Evolutionary conservation across 2,113 vertebrate genomes (phyloP), one percentile per base, ranked within the genome.

Genomic region (Erythrolamprus reginae): DNA sequence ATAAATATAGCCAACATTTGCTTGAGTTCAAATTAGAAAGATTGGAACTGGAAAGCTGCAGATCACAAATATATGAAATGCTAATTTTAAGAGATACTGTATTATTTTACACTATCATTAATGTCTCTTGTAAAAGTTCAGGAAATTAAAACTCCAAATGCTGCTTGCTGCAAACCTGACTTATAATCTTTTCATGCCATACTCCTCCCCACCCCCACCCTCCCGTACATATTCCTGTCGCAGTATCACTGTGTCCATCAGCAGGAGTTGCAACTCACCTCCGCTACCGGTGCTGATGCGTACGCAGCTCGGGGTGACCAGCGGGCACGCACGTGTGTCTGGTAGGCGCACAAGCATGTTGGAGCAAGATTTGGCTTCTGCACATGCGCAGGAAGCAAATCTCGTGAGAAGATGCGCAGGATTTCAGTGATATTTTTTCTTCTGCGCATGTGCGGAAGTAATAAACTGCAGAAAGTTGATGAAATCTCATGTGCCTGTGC

Each of bases 1-100:
- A 89, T 82, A 94, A 95, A 93, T 91, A 91, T 92, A 94, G 94
- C 92, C 94, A 94, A 94, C 92, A 91, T 92, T 92, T 91, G 92
- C 89, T 94, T 94, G 95, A 94, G 88, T 91, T 90, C 90, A 93
- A 92, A 92, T 77, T 95, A 93, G 92, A 86, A 93, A 94, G 93
- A 94, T 92, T 86, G 90, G 94, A 92, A 92, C 93, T 93, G n/a
- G 93, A 93, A 92, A 89, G 89, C 51, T 89, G 86, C 88, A 90
- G 92, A 91, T 92, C 82, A 92, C 13, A 95, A 95, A 94, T 91
- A 89, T 92, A 94, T 92, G 89, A 94, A 92, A 92, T 4, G 89
- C 65, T 91, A 26, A 82, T 91, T 93, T 93, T 52, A 55, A 3
- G 0, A 90, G 92, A 88, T 83, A 84, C 70, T 61, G 87, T 77